A percentile compares a stretch with the other conserved stretches of the same genome.
phyloP scores from a whole-genome alignment of 2,797 vertebrate species.

The Diglossa cyanea region DNA sequence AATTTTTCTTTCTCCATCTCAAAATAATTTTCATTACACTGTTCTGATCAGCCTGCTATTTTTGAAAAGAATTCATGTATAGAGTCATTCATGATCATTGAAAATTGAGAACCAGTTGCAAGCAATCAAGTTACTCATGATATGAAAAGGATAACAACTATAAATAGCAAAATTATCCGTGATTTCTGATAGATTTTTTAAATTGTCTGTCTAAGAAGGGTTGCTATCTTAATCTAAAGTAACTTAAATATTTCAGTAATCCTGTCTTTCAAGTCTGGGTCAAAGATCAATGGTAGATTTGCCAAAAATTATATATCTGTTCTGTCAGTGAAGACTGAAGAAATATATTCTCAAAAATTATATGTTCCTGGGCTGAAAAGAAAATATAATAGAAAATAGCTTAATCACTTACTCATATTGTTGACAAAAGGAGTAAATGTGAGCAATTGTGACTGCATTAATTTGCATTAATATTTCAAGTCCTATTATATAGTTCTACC shows the following conservation, averaged over 20 bases:
- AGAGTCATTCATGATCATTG: background rate
- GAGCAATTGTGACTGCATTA: background rate
- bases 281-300: background rate
- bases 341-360: background rate
- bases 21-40: background rate
- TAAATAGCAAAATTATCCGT: background rate
- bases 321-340: background rate
- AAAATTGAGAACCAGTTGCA: background rate
- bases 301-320: background rate
- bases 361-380: background rate
- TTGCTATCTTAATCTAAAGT: background rate
- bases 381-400: background rate
- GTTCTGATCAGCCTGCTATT: background rate
- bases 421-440: background rate
- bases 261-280: background rate
- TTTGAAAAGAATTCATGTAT: background rate
- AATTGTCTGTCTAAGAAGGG: background rate
- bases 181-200: background rate
- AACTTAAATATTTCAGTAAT: background rate
- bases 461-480: background rate
- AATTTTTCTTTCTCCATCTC: background rate
- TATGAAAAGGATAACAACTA: background rate
- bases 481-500: background rate
- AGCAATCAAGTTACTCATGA: background rate
- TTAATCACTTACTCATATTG: background rate